Conservation (phyloP, 2,888 invertebrate genomes). For the Acanthacorydalis orientalis region DNA sequence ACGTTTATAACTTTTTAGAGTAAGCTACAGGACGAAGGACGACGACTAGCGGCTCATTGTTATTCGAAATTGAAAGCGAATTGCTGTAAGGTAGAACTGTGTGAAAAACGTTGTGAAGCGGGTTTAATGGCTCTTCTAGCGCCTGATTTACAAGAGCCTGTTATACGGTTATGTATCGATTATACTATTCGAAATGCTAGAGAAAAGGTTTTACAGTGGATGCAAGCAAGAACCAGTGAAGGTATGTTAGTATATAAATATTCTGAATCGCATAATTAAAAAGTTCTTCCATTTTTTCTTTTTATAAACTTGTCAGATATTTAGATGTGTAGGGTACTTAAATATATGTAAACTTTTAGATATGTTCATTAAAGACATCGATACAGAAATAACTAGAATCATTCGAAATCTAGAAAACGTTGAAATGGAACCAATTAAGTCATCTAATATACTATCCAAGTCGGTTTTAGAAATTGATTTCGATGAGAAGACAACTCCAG, state of each 20-base stretch:
- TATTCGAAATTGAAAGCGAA: constrained; percentile 8
- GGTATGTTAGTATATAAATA: constrained; percentile 1
- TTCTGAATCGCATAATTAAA: no score
- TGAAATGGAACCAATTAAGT: no score
- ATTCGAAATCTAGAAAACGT: no score
- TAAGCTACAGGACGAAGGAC: constrained; percentile 8
- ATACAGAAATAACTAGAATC: no score
- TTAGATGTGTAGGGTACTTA: no score
- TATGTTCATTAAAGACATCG: no score
- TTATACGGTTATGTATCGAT: constrained; percentile 31
- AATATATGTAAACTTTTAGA: no score
- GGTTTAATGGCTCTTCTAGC: constrained; percentile 32
- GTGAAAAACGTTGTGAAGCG: constrained; percentile 15
- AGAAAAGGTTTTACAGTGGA: constrained; percentile 37
- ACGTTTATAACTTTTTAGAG: constrained; percentile 6
- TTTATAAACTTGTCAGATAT: background rate
- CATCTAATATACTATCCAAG: no score
- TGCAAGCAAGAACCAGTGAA: constrained; percentile 25
- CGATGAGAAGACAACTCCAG: no score
- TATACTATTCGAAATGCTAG: constrained; percentile 31
- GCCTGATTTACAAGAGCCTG: constrained; percentile 28
- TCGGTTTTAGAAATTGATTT: no score
- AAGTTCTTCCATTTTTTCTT: background rate
- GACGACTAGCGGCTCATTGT: constrained; percentile 4
- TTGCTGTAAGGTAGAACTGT: constrained; percentile 10